Conservation (phyloP, 2,888 invertebrate species). For the Glyphotaelius pellucidus region DNA sequence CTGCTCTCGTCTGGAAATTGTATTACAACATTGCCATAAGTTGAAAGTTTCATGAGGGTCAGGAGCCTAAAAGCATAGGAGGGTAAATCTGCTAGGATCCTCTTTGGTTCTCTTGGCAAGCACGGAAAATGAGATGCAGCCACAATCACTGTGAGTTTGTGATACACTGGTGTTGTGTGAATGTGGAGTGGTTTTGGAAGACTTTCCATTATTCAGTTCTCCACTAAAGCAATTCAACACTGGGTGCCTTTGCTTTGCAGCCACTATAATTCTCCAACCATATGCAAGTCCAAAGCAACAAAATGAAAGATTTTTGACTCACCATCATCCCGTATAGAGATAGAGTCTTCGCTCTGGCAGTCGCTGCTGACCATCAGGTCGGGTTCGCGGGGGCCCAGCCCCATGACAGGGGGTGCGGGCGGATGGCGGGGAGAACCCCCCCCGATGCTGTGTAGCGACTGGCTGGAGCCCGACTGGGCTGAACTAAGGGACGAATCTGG, state of each 20-base stretch:
- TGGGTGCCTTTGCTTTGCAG: too few species aligned
- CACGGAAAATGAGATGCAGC: too few species aligned
- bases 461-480: slow-evolving; percentile 65
- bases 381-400: slow-evolving; percentile 74
- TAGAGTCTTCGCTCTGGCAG: slow-evolving; percentile 69
- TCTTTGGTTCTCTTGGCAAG: too few species aligned
- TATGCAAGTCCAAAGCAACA: not conserved
- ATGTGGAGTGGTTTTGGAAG: too few species aligned
- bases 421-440: slow-evolving; percentile 78
- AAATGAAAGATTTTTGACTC: not conserved
- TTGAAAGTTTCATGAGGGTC: not conserved
- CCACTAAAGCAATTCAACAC: too few species aligned
- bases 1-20: slow-evolving; percentile 57
- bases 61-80: too few species aligned
- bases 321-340: slow-evolving; percentile 74
- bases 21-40: not conserved
- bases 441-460: slow-evolving; percentile 68
- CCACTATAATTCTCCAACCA: too few species aligned
- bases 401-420: slow-evolving; percentile 88
- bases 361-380: slow-evolving; percentile 65
- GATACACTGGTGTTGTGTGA: too few species aligned
- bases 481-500: slow-evolving; percentile 60
- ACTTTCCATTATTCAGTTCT: too few species aligned
- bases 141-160: too few species aligned
- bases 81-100: too few species aligned